Evolutionary conservation across 1,140 invertebrate genomes (phyloP).

Genomic region (Orius insidiosus): DNA sequence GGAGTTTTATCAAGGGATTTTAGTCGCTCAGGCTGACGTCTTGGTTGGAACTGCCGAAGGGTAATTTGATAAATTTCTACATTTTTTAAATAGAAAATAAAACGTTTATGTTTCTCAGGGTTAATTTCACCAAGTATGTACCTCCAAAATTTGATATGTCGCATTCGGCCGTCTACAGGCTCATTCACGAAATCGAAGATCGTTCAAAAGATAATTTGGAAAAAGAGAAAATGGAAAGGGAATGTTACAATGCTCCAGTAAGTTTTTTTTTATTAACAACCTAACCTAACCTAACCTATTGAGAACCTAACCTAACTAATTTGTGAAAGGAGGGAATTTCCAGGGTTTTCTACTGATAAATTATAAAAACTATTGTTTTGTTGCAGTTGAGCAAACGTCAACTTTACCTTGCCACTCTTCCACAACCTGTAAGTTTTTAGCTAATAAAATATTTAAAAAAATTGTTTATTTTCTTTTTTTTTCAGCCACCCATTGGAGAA

Average conservation of each 20-base stretch:
- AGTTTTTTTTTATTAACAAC: constrained; percentile 13
- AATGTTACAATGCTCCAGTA: too few species aligned
- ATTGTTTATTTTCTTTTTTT: not conserved
- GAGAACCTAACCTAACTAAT: too few species aligned
- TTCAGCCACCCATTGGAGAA: constrained; percentile 7
- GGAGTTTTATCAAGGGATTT: constrained; percentile 53
- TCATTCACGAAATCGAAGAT: constrained; percentile 21
- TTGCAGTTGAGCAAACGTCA: constrained; percentile 19
- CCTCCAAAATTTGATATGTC: constrained; percentile 22
- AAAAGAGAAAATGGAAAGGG: not conserved
- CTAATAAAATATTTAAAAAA: constrained; percentile 1
- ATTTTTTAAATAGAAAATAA: not conserved
- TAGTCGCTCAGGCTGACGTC: constrained; percentile 55
- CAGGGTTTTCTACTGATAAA: too few species aligned
- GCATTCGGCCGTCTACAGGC: constrained; percentile 21
- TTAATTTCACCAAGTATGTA: constrained; percentile 23
- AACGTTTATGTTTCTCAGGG: constrained; percentile 14
- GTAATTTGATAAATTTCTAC: too few species aligned
- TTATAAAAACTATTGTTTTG: too few species aligned
- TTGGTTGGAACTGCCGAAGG: constrained; percentile 55
- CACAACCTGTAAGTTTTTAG: constrained; percentile 14
- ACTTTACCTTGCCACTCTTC: constrained; percentile 18
- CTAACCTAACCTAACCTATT: too few species aligned
- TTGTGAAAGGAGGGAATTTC: too few species aligned
- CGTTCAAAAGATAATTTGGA: constrained; percentile 13